These are phyloP conservation scores for Orthonyx spaldingii DNA, from an alignment of 2,113 vertebrate species.

Conservation along the genomic window DNA sequence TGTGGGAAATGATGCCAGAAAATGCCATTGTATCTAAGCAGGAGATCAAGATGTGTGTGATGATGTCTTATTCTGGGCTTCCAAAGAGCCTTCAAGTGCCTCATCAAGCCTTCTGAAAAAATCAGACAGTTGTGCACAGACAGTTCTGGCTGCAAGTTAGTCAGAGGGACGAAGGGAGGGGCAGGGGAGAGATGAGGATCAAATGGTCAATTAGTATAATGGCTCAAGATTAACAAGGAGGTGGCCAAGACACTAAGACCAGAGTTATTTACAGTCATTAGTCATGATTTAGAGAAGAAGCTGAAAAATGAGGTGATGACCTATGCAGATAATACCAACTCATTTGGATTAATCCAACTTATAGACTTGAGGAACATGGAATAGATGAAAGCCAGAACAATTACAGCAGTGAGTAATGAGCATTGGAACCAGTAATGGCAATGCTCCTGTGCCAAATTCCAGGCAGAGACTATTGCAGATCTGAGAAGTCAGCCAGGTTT, in stretches of 20 bases:
- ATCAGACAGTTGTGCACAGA: background rate
- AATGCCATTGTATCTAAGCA: background rate
- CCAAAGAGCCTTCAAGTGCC: background rate
- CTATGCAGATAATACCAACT: background rate
- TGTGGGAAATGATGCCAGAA: background rate
- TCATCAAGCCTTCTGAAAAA: background rate
- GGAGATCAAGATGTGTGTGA: background rate
- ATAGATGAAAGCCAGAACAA: background rate
- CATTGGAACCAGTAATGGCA: background rate
- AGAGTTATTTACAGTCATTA: slow-evolving; percentile 16
- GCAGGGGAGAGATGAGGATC: background rate
- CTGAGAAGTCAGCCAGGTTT: background rate
- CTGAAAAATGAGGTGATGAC: background rate
- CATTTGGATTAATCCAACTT: background rate
- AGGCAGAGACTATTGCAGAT: background rate
- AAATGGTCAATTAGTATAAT: slow-evolving; percentile 44
- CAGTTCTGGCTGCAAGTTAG: background rate
- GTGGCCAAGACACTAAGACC: background rate
- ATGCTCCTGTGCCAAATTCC: background rate
- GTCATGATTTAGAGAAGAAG: background rate
- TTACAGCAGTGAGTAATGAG: background rate
- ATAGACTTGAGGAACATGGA: background rate
- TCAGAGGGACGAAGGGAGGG: background rate
- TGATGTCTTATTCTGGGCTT: background rate
- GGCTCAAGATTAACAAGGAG: slow-evolving; percentile 24